Percentiles rank a stretch among this genome's conserved stretches.
Conservation (phyloP, 2,888 invertebrate species). For the Adelognathus sp. region DNA sequence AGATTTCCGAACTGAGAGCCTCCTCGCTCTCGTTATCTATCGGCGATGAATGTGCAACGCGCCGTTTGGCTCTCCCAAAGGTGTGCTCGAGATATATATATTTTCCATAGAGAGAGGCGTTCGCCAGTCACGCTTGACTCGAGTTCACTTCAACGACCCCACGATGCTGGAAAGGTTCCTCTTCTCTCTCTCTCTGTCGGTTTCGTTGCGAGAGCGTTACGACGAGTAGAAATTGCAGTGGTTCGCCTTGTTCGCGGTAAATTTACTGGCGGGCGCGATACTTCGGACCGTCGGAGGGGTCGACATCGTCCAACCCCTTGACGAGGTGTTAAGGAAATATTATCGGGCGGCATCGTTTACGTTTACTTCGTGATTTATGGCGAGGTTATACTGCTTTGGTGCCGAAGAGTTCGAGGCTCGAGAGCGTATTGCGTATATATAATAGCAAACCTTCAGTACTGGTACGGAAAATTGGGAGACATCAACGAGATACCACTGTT, state of each 20-base stretch:
- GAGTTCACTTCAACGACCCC: conserved; percentile 29
- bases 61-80: neutral
- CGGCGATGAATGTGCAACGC: neutral
- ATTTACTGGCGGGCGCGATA: conserved; percentile 50
- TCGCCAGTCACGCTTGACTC: neutral
- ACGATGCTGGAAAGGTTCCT: conserved; percentile 12
- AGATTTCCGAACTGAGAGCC: neutral
- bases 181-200: conserved; percentile 5
- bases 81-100: conserved; percentile 1
- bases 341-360: conserved; percentile 66
- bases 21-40: conserved; percentile 18
- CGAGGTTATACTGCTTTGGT: conserved; percentile 53
- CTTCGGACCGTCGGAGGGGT: conserved; percentile 22
- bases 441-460: neutral
- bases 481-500: neutral
- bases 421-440: neutral
- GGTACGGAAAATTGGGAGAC: neutral
- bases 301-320: conserved; percentile 58
- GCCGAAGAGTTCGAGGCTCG: conserved; percentile 15
- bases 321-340: conserved; percentile 73
- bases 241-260: conserved; percentile 24
- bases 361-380: conserved; percentile 68
- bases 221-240: conserved; percentile 40
- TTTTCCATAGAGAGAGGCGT: conserved; percentile 14
- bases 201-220: conserved; percentile 17